Base-by-base conservation (phyloP, 2,888 invertebrate species). In the Pandemis corylana region DNA sequence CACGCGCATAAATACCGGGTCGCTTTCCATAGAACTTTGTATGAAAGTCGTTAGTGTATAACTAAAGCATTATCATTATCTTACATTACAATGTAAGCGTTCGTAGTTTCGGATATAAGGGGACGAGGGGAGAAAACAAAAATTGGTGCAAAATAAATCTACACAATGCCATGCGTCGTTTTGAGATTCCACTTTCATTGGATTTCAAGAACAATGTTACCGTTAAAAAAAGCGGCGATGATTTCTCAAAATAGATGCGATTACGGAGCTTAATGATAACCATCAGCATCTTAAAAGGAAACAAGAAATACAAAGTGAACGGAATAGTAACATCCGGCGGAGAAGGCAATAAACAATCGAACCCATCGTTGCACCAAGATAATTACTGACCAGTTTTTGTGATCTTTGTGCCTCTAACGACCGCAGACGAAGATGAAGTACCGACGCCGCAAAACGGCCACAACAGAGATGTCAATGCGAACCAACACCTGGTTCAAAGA, bases 261-360 rank as follows among this genome's bases (percentile, higher is more conserved):
- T 75, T 75, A 75, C 62, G 66, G 71, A 71, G 75, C 75, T 75
- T 75, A 75, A 72, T 71, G 72, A 71, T 75, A 72, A 72, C 75
- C 72, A 75, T 71, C 74, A 70, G 71, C 65, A 72, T 64, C 59
- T 71, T 56, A 76, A 77, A 76, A 77, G 74, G 72, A 76, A 77
- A 77, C 76, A 77, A 74, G 80, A 83, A 78, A 81, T 79, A 79
- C 80, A 83, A 84, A 83, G 81, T 82, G 82, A 85, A 86, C 80
- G 85, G 83, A 82, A 86, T 83, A 82, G 87, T 85, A 88, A 89
- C 90, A 92, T 92, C 91, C 91, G 90, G 86, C 83, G 82, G 81
- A 82, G 83, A 87, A 88, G 81, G 88, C 88, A 89, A 93, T 90
- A 91, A 92, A 92, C 90, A 91, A 91, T 90, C 88, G 88, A 88